These are phyloP conservation scores for Melanostoma mellinum DNA, from an alignment of 2,888 invertebrate genomes.

Conservation along the genomic window DNA sequence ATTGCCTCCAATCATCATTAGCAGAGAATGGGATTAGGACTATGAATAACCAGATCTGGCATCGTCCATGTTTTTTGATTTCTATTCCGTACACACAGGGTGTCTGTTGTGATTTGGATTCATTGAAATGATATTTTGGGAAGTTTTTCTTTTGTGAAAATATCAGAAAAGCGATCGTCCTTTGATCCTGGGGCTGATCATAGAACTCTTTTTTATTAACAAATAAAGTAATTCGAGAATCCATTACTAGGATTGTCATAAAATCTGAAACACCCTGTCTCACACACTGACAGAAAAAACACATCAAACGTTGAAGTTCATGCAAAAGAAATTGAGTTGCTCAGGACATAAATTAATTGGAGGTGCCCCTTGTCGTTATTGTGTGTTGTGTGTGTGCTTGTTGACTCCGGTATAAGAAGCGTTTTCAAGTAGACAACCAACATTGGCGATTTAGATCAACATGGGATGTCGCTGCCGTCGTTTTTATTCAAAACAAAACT, in stretches of 20 bases:
- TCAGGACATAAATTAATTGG: conserved; percentile 70
- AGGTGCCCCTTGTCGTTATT: conserved; percentile 45
- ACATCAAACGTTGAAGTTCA: conserved; percentile 68
- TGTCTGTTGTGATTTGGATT: not conserved
- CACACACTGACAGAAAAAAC: conserved; percentile 8
- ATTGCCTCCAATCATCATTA: conserved; percentile 73
- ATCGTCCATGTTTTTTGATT: conserved; percentile 1
- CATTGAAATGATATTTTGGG: no score
- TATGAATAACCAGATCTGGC: conserved; percentile 71
- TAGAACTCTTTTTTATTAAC: no score
- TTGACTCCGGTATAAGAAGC: conserved; percentile 50
- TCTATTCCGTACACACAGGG: not conserved
- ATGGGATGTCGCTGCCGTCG: conserved; percentile 44
- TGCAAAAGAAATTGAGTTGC: conserved; percentile 71
- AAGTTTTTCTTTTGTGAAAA: no score
- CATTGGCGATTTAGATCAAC: conserved; percentile 66
- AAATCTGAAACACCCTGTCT: conserved; percentile 1
- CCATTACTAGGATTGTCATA: not conserved
- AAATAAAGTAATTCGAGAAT: no score
- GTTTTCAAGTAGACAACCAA: conserved; percentile 53
- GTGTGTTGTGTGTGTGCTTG: conserved; percentile 16
- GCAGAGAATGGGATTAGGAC: conserved; percentile 68
- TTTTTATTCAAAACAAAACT: not conserved
- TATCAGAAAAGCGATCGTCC: no score
- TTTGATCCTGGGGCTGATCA: no score